phyloP scores from a whole-genome alignment of 2,888 invertebrate genomes.

The Nomada fucata region DNA sequence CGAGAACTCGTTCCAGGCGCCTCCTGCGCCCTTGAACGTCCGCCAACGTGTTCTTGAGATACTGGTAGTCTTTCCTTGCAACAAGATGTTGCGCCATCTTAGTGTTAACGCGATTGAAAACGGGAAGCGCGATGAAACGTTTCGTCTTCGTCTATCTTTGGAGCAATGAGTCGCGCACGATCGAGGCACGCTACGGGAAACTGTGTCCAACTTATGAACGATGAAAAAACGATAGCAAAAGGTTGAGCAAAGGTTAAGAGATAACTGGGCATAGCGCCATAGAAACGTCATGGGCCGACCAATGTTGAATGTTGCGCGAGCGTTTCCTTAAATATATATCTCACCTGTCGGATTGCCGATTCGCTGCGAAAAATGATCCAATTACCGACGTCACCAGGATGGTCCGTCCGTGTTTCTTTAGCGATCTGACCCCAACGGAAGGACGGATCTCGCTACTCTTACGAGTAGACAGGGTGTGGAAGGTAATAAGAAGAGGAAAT shows the following conservation, averaged over 20 bases:
- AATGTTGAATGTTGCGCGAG: too few species aligned
- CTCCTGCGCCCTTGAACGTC: constrained; percentile 60
- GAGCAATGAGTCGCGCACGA: constrained; percentile 8
- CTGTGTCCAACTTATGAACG: background rate
- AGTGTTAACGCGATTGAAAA: constrained; percentile 25
- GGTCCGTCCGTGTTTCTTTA: background rate
- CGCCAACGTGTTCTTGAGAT: constrained; percentile 45
- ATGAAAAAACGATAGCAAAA: background rate
- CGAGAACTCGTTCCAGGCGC: constrained; percentile 39
- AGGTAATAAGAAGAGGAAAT: background rate
- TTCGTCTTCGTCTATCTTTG: background rate
- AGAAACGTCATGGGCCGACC: too few species aligned
- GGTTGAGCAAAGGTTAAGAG: too few species aligned
- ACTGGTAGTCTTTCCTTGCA: constrained; percentile 31
- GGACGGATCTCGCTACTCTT: background rate
- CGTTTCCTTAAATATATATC: background rate
- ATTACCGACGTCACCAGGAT: constrained; percentile 1
- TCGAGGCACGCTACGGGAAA: background rate
- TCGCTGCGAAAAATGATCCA: constrained; percentile 4
- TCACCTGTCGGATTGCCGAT: constrained; percentile 45
- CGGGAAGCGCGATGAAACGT: constrained; percentile 19
- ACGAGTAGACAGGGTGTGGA: background rate
- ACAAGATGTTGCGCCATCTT: constrained; percentile 56
- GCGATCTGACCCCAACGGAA: too few species aligned
- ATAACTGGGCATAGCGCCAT: too few species aligned